phyloP scores from a whole-genome alignment of 2,113 vertebrate species.

The Cnemophilus loriae region DNA sequence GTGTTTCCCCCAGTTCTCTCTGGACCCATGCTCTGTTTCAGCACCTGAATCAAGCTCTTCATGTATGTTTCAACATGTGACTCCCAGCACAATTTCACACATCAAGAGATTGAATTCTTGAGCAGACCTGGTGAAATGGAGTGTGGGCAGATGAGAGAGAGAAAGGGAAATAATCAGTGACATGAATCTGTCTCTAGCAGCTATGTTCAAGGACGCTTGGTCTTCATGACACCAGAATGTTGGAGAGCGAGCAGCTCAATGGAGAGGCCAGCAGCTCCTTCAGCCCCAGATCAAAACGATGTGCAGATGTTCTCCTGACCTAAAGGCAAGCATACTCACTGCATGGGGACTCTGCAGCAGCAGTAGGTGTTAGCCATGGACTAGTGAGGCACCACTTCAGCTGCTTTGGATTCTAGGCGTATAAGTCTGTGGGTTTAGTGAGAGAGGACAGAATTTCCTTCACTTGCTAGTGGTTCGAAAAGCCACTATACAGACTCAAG shows the following conservation, averaged over 20 bases:
- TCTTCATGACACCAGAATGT: background rate
- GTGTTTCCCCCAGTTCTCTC: background rate
- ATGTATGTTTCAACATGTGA: background rate
- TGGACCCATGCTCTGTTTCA: background rate
- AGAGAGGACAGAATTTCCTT: background rate
- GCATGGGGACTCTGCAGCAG: background rate
- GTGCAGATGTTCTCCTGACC: background rate
- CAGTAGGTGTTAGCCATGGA: fast-evolving
- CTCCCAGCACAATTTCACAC: background rate
- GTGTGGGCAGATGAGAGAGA: background rate
- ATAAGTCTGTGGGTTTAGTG: background rate
- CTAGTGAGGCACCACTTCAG: background rate
- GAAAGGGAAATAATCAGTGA: background rate
- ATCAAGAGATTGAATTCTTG: background rate
- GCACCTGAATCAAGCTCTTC: background rate
- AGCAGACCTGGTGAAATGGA: background rate
- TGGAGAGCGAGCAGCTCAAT: background rate
- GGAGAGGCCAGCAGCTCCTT: background rate
- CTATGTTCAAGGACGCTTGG: background rate
- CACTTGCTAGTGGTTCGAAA: background rate
- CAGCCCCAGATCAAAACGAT: background rate
- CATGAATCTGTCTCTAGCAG: background rate
- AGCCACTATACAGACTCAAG: background rate
- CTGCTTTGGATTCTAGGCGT: background rate
- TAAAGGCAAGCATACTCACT: background rate